Base-by-base conservation (phyloP, 2,888 invertebrate genomes). In the Coecobrya sp. region DNA sequence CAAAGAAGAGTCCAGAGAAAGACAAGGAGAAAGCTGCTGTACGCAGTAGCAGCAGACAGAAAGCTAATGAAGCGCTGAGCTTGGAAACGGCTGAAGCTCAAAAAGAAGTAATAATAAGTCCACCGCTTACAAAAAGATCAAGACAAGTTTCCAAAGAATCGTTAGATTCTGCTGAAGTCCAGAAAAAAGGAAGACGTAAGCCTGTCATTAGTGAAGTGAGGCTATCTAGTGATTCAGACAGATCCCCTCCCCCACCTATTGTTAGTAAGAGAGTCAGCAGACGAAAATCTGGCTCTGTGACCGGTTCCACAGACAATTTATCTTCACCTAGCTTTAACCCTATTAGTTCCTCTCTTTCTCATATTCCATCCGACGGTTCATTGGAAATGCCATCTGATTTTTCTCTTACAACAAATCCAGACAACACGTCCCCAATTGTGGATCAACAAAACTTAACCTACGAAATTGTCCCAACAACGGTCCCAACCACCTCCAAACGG, bases 221-320 rank as follows among this genome's bases (percentile, higher is more conserved):
- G 30, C 11, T 70, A 19, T 85, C 85, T 22, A 42, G 42, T 62
- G 90, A 90, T 22, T 85, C 76, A 0, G 90, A 90, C 5, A 73
- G 16, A 49, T 79, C 68, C 70, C 86, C 36, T 0, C 25, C 79
- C 42, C 10, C n/a, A n/a, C 3, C 7, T 36, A 36, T 59, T 19
- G 7, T 16, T 45, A 19, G 11, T 25, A 91, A 70, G 16, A 5
- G 86, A 8, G 19, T 55, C 0, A 91, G 91, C 36, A 49, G 91
- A 27, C 55, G 91, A 27, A 91, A 86, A 45, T 91, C 91, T 3
- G 91, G 91, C 0, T 91, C 91, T 5, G 91, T 81, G 5, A 42
- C 91, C 3, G 81, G 91, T n/a, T 86, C 91, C 0, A 36, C 45
- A 45, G 86, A 87, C 30, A 91, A 52, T 42, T 62, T 87, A 5